A percentile compares a stretch with the other conserved stretches of the same genome.
Evolutionary conservation across 1,140 invertebrate species (phyloP).

Genomic region (Hetaerina americana): DNA sequence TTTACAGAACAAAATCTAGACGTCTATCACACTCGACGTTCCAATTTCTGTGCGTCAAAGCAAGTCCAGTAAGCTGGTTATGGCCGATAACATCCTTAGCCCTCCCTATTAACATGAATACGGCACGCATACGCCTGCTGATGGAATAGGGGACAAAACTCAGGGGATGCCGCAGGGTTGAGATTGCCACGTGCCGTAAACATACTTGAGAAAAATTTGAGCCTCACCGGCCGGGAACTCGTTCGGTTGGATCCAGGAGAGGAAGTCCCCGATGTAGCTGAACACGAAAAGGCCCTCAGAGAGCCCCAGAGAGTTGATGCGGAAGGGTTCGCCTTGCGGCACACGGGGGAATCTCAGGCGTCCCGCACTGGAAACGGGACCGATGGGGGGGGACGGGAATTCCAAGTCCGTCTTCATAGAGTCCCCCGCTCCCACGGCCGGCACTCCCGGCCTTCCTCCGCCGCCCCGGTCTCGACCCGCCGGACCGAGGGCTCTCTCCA

Average conservation of each 20-base stretch:
- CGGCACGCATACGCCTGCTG: no score
- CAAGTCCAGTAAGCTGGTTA: no score
- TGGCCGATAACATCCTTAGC: no score
- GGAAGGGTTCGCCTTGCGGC: conserved; percentile 25
- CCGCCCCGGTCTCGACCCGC: neutral
- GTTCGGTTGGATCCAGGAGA: conserved; percentile 38
- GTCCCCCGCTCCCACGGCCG: neutral
- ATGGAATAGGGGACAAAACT: no score
- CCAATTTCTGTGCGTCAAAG: no score
- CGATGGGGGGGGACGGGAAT: neutral
- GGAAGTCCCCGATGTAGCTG: conserved; percentile 36
- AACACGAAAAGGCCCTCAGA: conserved; percentile 36
- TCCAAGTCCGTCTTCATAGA: no score
- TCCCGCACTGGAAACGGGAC: neutral
- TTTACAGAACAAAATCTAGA: no score
- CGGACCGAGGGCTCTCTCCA: neutral
- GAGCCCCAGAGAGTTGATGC: conserved; percentile 35
- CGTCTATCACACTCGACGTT: no score
- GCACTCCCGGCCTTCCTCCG: neutral
- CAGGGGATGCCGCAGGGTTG: no score
- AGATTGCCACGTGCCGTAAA: no score
- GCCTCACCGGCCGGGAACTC: conserved; percentile 38
- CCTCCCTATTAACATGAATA: no score
- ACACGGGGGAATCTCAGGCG: conserved; percentile 26
- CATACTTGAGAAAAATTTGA: no score